A percentile compares a stretch with the other conserved stretches of the same genome.
These are phyloP conservation scores for Oplegnathus fasciatus DNA, from an alignment of 2,113 vertebrate species.

Conservation along the genomic window DNA sequence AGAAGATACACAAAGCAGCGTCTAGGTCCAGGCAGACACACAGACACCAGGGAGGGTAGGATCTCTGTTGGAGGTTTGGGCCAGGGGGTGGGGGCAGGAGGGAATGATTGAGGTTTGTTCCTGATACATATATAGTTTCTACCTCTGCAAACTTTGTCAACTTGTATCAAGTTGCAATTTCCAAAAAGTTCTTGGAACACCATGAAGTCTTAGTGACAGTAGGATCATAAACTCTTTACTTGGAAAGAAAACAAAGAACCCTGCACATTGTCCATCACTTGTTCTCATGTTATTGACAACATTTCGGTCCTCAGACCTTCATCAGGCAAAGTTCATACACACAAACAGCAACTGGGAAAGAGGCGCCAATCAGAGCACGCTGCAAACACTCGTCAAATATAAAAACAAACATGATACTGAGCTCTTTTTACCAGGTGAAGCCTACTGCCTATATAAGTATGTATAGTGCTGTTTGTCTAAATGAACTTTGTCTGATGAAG, in stretches of 20 bases:
- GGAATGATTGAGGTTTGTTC: slow-evolving; percentile 13
- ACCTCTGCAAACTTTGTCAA: slow-evolving; percentile 3
- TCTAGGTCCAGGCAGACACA: slow-evolving; percentile 68
- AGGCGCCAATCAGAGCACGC: background rate
- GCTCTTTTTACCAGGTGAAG: background rate
- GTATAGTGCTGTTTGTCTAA: background rate
- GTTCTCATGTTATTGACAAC: background rate
- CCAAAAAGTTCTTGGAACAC: background rate
- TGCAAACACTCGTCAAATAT: too few species aligned
- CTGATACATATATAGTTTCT: background rate
- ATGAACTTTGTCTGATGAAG: background rate
- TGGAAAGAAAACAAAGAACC: background rate
- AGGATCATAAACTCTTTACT: background rate
- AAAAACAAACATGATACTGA: background rate
- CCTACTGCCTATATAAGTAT: too few species aligned
- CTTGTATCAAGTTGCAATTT: background rate
- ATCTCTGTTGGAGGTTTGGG: slow-evolving; percentile 48
- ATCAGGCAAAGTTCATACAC: too few species aligned
- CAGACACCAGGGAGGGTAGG: slow-evolving; percentile 69
- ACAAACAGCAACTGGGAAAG: too few species aligned
- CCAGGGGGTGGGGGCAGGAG: background rate
- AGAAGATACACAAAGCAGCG: slow-evolving; percentile 78
- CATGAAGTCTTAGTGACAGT: background rate
- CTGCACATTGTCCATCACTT: too few species aligned
- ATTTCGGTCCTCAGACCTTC: background rate